These are phyloP conservation scores for Neodontobutis hainanensis DNA, from an alignment of 2,113 vertebrate genomes.

Conservation along the genomic window DNA sequence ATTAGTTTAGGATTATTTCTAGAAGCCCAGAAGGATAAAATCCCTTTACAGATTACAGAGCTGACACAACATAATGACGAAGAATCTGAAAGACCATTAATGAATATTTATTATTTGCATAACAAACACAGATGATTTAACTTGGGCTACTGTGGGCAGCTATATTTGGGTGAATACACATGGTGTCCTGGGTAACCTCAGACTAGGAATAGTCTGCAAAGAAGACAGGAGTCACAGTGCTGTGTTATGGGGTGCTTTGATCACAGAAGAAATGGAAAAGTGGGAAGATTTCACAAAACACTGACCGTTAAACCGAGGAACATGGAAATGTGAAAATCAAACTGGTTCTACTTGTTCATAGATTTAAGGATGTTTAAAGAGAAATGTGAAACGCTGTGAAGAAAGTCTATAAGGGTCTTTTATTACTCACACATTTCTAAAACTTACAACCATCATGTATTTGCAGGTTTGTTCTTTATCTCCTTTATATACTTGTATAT, in stretches of 20 bases:
- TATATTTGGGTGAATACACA: slow-evolving; percentile 71
- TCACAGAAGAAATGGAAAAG: slow-evolving; percentile 48
- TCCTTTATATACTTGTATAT: slow-evolving; percentile 20
- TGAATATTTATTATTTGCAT: slow-evolving; percentile 81
- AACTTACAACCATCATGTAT: slow-evolving; percentile 35
- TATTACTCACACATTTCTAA: slow-evolving; percentile 51
- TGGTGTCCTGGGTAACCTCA: slow-evolving; percentile 72
- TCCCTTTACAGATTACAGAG: slow-evolving; percentile 66
- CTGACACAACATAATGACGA: slow-evolving; percentile 73
- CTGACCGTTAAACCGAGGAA: slow-evolving; percentile 32
- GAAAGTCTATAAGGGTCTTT: slow-evolving; percentile 41
- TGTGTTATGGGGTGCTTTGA: slow-evolving; percentile 47
- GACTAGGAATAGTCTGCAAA: slow-evolving; percentile 62
- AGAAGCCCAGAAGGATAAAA: slow-evolving; percentile 67
- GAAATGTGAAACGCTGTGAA: slow-evolving; percentile 4
- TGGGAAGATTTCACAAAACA: slow-evolving; percentile 26
- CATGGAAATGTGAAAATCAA: no score
- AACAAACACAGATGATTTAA: slow-evolving; percentile 73
- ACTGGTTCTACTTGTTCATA: no score
- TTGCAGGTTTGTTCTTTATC: slow-evolving; percentile 26
- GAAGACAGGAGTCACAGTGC: slow-evolving; percentile 65
- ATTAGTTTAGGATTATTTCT: slow-evolving; percentile 81
- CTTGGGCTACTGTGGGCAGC: slow-evolving; percentile 68
- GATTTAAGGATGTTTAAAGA: slow-evolving; percentile 24
- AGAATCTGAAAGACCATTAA: slow-evolving; percentile 71